A percentile compares a stretch with the other conserved stretches of the same genome.
Evolutionary conservation across 1,140 invertebrate species (phyloP).

Genomic region (Cephus cinctus): DNA sequence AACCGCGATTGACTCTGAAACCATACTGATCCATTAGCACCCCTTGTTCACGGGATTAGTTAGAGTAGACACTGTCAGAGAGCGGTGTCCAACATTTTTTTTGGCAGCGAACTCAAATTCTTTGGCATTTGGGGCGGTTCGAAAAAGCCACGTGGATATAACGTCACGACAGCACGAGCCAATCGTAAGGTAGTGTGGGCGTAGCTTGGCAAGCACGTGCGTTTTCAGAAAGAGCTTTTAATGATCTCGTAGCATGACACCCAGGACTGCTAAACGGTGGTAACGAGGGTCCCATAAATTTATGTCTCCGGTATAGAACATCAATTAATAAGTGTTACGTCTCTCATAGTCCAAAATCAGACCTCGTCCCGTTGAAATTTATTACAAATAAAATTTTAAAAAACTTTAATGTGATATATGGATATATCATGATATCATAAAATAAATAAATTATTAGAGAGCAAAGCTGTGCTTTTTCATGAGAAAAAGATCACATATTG

Average conservation of each 20-base stretch:
- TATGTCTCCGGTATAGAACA: slow-evolving; percentile 25
- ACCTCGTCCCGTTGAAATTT: no score
- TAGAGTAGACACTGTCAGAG: slow-evolving; percentile 14
- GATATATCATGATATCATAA: no score
- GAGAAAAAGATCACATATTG: no score
- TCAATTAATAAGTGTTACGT: slow-evolving; percentile 32
- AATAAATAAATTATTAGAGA: no score
- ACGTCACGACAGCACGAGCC: slow-evolving; percentile 27
- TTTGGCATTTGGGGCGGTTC: slow-evolving; percentile 34
- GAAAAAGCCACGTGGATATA: slow-evolving; percentile 34
- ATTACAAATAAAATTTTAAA: no score
- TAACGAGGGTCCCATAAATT: slow-evolving; percentile 42
- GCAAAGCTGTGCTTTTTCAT: no score
- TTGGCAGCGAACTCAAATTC: slow-evolving; percentile 35
- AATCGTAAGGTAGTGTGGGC: slow-evolving; percentile 35
- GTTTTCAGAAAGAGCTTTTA: slow-evolving; percentile 33
- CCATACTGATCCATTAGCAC: slow-evolving; percentile 14
- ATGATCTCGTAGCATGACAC: slow-evolving; percentile 34
- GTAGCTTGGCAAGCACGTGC: slow-evolving; percentile 46
- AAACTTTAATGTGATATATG: no score
- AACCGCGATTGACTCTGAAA: not conserved
- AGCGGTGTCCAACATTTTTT: slow-evolving; percentile 17
- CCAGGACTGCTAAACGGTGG: slow-evolving; percentile 30
- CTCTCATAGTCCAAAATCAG: no score
- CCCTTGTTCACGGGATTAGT: slow-evolving; percentile 17